Percentiles rank a stretch among this genome's conserved stretches.
Evolutionary conservation across 2,888 invertebrate genomes (phyloP).

Genomic region (Nomada lathburiana): DNA sequence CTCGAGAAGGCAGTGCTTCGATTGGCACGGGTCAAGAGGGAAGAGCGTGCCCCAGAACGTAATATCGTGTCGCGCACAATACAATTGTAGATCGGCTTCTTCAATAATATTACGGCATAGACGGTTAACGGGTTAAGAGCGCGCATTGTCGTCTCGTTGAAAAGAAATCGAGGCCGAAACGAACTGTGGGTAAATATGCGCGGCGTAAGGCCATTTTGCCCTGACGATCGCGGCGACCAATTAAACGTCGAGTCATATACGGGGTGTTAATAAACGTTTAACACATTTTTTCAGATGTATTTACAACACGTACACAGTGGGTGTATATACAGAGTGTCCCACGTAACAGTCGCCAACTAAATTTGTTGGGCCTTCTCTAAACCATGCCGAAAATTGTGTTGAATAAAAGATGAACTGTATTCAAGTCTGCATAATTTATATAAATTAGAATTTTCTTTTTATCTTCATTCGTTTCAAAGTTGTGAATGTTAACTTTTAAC

Average conservation of each 20-base stretch:
- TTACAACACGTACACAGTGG: no score
- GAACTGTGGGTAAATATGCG: conserved; percentile 72
- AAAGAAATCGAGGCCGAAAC: conserved; percentile 74
- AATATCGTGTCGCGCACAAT: conserved; percentile 69
- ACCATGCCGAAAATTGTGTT: no score
- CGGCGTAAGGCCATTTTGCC: conserved; percentile 58
- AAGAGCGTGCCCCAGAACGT: conserved; percentile 69
- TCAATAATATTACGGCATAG: conserved; percentile 72
- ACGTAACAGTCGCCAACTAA: no score
- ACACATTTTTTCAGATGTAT: neutral
- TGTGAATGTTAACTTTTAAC: no score
- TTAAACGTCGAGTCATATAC: conserved; percentile 52
- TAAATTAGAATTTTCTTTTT: no score
- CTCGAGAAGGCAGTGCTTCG: conserved; percentile 47
- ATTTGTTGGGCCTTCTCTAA: no score
- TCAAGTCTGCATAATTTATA: no score
- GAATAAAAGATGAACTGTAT: no score
- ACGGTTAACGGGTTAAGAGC: conserved; percentile 70
- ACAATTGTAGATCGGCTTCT: conserved; percentile 69
- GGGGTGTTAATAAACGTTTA: conserved; percentile 35
- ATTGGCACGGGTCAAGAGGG: conserved; percentile 67
- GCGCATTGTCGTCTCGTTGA: conserved; percentile 72
- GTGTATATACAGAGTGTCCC: no score
- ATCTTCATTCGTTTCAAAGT: no score
- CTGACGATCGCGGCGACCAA: conserved; percentile 54